Evolutionary conservation across 2,113 vertebrate species (phyloP).

Genomic region (Orientallactaga bullata): DNA sequence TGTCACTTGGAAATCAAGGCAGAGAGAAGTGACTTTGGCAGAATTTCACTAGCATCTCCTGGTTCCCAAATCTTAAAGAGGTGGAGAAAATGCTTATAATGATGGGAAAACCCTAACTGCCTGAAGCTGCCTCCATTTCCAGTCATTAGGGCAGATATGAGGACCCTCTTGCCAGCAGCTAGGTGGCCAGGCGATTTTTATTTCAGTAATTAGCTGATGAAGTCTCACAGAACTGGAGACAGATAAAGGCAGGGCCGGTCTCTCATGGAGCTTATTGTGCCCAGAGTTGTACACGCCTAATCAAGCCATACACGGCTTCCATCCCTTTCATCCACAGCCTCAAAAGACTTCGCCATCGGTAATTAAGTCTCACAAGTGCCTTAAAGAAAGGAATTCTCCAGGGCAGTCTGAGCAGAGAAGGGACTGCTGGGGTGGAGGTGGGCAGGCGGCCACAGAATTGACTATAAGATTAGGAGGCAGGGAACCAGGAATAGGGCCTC

Average conservation of each 20-base stretch:
- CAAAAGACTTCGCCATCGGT: slow-evolving; percentile 56
- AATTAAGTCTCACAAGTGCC: slow-evolving; percentile 72
- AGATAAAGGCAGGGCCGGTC: slow-evolving; percentile 77
- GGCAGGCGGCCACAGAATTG: not conserved
- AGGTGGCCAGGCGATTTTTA: slow-evolving; percentile 79
- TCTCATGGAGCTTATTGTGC: slow-evolving; percentile 72
- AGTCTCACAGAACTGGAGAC: slow-evolving; percentile 74
- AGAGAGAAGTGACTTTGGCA: slow-evolving; percentile 21
- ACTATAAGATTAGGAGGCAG: not conserved
- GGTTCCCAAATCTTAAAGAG: slow-evolving; percentile 7
- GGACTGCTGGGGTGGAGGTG: not conserved
- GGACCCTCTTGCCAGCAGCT: slow-evolving; percentile 67
- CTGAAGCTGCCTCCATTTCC: slow-evolving; percentile 61
- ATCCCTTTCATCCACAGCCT: slow-evolving; percentile 73
- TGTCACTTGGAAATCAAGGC: not conserved
- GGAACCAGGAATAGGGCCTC: not conserved
- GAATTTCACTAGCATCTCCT: not conserved
- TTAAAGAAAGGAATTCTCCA: slow-evolving; percentile 62
- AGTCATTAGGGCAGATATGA: slow-evolving; percentile 77
- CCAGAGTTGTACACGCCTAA: slow-evolving; percentile 68
- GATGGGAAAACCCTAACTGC: slow-evolving; percentile 73
- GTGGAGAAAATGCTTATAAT: slow-evolving; percentile 28
- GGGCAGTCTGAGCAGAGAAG: slow-evolving; percentile 32
- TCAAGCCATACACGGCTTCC: slow-evolving; percentile 60
- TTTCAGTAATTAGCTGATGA: slow-evolving; percentile 76